phyloP scores from a whole-genome alignment of 2,113 vertebrate species.

The Chloebia gouldiae region DNA sequence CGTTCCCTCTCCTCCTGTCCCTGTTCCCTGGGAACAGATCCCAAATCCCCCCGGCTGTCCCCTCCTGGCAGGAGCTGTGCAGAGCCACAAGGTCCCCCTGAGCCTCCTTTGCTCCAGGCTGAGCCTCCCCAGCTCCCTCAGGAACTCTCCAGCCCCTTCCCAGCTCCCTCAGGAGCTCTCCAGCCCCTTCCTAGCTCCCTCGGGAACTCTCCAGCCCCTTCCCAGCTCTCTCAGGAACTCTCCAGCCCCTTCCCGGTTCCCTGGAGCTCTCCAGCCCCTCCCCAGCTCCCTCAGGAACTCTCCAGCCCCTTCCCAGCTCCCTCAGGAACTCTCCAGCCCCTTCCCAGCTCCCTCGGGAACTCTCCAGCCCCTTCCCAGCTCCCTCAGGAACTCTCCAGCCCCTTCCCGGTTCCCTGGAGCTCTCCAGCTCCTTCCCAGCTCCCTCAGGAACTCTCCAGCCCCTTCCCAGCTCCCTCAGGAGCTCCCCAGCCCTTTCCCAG shows the following conservation, averaged over 20 bases:
- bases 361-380: not conserved
- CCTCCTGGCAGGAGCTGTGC: not conserved
- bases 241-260: not conserved
- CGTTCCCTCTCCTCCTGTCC: not conserved
- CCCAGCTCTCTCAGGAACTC: too few species aligned
- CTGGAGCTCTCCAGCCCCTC: not conserved
- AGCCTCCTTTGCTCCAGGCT: not conserved
- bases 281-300: not conserved
- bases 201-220: not conserved
- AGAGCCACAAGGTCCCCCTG: not conserved
- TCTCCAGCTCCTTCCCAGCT: not conserved
- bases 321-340: not conserved
- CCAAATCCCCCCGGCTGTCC: not conserved
- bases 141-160: not conserved
- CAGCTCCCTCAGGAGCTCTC: not conserved
- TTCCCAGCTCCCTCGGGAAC: not conserved
- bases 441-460: not conserved
- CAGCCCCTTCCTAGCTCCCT: not conserved
- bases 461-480: not conserved
- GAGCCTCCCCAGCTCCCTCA: not conserved
- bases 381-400: not conserved
- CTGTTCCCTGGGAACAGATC: not conserved
- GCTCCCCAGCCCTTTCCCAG: not conserved
- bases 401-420: not conserved
- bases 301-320: not conserved